Percentiles rank a stretch among this genome's conserved stretches.
phyloP scores from a whole-genome alignment of 2,113 vertebrate genomes.

The Gymnogyps californianus region DNA sequence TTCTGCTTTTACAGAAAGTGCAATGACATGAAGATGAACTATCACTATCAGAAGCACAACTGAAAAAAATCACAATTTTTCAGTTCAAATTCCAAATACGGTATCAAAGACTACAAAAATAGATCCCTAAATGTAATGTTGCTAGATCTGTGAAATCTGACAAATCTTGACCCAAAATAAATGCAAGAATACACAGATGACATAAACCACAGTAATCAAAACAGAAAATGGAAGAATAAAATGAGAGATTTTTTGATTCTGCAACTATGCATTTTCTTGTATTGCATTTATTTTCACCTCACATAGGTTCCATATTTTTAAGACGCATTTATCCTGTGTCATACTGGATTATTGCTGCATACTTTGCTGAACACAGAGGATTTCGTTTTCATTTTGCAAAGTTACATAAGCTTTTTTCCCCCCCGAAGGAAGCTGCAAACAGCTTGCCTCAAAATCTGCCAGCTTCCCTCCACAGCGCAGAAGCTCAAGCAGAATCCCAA shows the following conservation, averaged over 20 bases:
- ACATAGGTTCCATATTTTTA: neutral
- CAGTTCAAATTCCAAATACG: neutral
- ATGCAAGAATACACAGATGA: neutral
- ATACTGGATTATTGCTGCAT: neutral
- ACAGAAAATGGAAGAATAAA: neutral
- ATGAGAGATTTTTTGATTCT: neutral
- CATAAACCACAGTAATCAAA: neutral
- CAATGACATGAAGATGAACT: neutral
- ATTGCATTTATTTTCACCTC: neutral
- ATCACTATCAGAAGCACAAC: neutral
- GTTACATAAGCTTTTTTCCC: neutral
- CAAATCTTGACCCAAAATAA: neutral
- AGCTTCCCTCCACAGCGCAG: neutral
- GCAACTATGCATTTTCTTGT: neutral
- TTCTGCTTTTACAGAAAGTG: neutral
- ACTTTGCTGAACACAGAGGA: slow-evolving; percentile 37
- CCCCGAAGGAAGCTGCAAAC: neutral
- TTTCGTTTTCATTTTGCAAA: slow-evolving; percentile 7
- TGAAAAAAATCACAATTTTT: neutral
- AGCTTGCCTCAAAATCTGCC: slow-evolving; percentile 10
- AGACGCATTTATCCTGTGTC: neutral
- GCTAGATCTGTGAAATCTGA: neutral
- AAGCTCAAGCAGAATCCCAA: neutral
- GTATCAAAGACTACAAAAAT: neutral
- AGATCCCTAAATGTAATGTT: neutral